Conservation (phyloP, 2,113 vertebrate genomes). For the Leptobrachium ailaonicum region DNA sequence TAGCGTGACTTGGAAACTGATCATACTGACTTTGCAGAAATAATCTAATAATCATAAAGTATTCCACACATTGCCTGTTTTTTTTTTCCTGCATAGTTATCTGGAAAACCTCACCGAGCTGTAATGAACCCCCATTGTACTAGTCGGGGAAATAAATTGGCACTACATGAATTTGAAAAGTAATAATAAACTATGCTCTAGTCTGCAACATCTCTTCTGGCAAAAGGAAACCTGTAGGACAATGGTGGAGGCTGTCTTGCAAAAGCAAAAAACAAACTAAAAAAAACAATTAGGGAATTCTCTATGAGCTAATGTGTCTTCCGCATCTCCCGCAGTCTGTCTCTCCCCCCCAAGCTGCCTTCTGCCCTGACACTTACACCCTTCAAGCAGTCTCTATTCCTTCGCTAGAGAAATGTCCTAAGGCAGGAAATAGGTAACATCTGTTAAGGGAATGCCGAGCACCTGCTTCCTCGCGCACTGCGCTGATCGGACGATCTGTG, state of each 20-base stretch:
- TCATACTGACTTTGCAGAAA: too few relatives aligned
- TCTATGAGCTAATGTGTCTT: rapidly evolving
- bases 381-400: slow-evolving; percentile 49
- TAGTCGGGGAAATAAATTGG: too few relatives aligned
- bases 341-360: slow-evolving; percentile 46
- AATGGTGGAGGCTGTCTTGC: not conserved
- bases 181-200: too few relatives aligned
- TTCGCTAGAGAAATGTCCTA: slow-evolving; percentile 29
- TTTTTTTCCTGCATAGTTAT: too few relatives aligned
- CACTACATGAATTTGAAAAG: too few relatives aligned
- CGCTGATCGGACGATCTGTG: not conserved
- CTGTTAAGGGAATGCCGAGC: slow-evolving; percentile 41
- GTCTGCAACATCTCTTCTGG: not conserved
- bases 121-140: too few relatives aligned
- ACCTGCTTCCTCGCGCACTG: slow-evolving; percentile 44
- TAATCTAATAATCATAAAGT: too few relatives aligned
- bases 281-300: not conserved
- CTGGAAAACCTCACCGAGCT: too few relatives aligned
- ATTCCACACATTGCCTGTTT: too few relatives aligned
- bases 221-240: not conserved
- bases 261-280: not conserved
- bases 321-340: slow-evolving; percentile 9
- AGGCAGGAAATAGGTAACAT: slow-evolving; percentile 51
- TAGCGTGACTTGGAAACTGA: too few relatives aligned
- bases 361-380: slow-evolving; percentile 23